A percentile compares a stretch with the other conserved stretches of the same genome.
Conservation (phyloP, 64 coral and sea anemone genomes). For the Trachythela sp. region DNA sequence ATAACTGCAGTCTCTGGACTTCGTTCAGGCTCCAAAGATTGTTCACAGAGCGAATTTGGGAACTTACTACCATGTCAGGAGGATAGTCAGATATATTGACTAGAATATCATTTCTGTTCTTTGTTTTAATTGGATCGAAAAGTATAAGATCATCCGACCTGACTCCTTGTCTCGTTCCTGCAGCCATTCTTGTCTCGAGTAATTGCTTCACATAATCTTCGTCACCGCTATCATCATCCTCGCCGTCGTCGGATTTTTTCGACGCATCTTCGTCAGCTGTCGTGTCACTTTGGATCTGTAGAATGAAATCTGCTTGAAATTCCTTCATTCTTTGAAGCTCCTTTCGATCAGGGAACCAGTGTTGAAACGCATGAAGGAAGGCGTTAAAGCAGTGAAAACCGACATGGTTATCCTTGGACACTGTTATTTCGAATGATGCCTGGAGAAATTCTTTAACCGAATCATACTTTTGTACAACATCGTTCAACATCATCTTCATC, state of each 20-base stretch:
- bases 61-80: neutral
- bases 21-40: neutral
- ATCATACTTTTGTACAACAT: neutral
- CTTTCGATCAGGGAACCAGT: neutral
- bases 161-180: neutral
- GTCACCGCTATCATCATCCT: neutral
- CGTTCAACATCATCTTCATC: neutral
- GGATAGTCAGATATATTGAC: neutral
- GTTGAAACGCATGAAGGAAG: neutral
- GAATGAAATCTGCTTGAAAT: neutral
- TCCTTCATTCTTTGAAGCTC: neutral
- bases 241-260: neutral
- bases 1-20: neutral
- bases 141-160: neutral
- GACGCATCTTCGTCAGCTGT: neutral
- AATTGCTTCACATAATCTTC: neutral
- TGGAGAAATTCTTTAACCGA: neutral
- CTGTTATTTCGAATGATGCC: neutral
- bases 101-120: neutral
- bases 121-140: neutral
- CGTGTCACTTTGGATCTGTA: neutral
- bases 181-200: neutral
- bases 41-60: neutral
- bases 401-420: neutral
- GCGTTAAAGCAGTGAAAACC: neutral